phyloP scores from a whole-genome alignment of 2,888 invertebrate genomes.

The Cactoblastis cactorum region DNA sequence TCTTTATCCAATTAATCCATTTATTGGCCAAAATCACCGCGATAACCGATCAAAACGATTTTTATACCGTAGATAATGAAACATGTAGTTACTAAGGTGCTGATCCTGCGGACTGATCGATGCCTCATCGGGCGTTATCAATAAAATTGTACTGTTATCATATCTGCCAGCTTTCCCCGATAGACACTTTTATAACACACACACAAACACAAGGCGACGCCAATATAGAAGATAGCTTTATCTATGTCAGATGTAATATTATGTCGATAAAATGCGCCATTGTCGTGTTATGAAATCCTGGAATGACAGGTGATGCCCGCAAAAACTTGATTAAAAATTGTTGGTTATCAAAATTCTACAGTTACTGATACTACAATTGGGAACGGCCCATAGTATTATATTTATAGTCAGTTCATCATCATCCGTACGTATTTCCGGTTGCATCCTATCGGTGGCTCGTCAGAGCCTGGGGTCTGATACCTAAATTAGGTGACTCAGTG shows the following conservation, averaged over 20 bases:
- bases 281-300: conserved; percentile 48
- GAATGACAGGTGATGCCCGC: conserved; percentile 48
- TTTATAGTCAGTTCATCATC: no score
- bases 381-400: no score
- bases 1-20: no score
- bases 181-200: conserved; percentile 69
- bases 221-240: conserved; percentile 57
- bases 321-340: conserved; percentile 20
- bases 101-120: conserved; percentile 72
- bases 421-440: no score
- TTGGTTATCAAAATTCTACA: conserved; percentile 7
- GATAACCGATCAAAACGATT: conserved; percentile 34
- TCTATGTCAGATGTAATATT: conserved; percentile 56
- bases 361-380: not conserved
- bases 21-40: conserved; percentile 38
- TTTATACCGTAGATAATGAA: conserved; percentile 34
- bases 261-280: conserved; percentile 36
- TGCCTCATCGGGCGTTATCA: conserved; percentile 68
- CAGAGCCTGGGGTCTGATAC: no score
- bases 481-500: no score
- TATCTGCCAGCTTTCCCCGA: conserved; percentile 76
- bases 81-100: conserved; percentile 36
- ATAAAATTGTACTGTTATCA: conserved; percentile 76
- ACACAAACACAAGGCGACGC: conserved; percentile 43
- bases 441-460: no score